phyloP scores from a whole-genome alignment of 1,140 invertebrate genomes.

The Triops longicaudatus region DNA sequence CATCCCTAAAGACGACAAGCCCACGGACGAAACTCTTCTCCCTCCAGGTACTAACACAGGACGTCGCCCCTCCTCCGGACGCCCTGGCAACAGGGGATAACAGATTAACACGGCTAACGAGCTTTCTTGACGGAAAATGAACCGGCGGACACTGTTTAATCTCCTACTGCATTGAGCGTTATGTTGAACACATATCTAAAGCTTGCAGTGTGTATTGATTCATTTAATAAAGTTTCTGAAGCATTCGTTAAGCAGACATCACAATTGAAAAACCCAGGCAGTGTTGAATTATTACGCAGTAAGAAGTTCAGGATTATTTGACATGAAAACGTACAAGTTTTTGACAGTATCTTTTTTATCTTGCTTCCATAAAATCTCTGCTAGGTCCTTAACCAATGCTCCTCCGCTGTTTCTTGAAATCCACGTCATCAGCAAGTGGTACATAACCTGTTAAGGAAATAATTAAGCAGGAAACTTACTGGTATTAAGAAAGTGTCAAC shows the following conservation, averaged over 20 bases:
- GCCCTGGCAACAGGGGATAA: not conserved
- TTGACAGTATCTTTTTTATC: constrained; percentile 3
- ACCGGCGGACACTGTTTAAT: no score
- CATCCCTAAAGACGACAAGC: not conserved
- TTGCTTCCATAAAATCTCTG: not conserved
- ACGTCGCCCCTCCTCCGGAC: not conserved
- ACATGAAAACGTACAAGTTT: not conserved
- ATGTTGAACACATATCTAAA: not conserved
- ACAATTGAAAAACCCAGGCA: not conserved
- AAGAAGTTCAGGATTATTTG: not conserved
- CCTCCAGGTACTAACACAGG: not conserved
- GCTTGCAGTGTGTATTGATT: not conserved
- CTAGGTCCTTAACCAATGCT: not conserved
- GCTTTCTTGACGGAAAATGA: no score
- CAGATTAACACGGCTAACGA: not conserved
- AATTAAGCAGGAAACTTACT: not conserved
- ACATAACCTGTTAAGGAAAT: not conserved
- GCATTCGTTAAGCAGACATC: not conserved
- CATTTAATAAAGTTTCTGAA: not conserved
- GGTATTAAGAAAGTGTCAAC: not conserved
- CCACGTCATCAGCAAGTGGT: not conserved
- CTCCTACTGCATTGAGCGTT: no score
- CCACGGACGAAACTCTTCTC: not conserved
- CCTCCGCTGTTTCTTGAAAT: not conserved
- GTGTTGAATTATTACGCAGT: not conserved